These are phyloP conservation scores for Cotesia congregata DNA, from an alignment of 2,888 invertebrate genomes.

Conservation along the genomic window DNA sequence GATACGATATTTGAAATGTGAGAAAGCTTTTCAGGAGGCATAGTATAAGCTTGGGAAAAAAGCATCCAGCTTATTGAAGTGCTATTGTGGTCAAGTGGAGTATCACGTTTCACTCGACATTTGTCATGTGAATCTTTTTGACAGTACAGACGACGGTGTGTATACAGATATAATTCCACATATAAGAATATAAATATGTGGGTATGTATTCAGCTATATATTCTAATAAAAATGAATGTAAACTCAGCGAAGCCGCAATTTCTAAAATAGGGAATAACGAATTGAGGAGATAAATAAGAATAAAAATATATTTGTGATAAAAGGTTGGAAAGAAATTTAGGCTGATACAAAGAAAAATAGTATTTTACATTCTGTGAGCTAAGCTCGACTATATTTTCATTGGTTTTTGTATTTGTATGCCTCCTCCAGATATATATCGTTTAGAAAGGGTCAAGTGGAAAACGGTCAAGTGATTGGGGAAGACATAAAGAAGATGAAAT, in stretches of 20 bases:
- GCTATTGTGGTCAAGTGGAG: constrained; percentile 22
- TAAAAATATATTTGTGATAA: background rate
- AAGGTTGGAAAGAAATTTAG: background rate
- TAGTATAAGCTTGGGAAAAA: background rate
- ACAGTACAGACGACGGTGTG: background rate
- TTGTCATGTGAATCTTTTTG: constrained; percentile 9
- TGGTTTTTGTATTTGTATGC: background rate
- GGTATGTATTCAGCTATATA: background rate
- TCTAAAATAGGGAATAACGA: background rate
- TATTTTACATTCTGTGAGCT: background rate
- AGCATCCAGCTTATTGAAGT: background rate
- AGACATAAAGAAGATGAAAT: background rate
- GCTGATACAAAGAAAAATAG: background rate
- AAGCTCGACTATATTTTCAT: background rate
- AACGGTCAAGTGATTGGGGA: background rate
- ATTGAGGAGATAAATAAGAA: background rate
- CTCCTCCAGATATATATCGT: background rate
- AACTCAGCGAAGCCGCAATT: background rate
- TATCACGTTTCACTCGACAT: constrained; percentile 41
- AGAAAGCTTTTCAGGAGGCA: background rate
- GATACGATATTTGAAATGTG: background rate
- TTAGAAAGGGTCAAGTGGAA: background rate
- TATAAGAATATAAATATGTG: background rate
- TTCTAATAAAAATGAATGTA: background rate
- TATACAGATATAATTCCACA: constrained; percentile 21